Conservation (phyloP, 1,140 invertebrate genomes). For the Panulirus ornatus region DNA sequence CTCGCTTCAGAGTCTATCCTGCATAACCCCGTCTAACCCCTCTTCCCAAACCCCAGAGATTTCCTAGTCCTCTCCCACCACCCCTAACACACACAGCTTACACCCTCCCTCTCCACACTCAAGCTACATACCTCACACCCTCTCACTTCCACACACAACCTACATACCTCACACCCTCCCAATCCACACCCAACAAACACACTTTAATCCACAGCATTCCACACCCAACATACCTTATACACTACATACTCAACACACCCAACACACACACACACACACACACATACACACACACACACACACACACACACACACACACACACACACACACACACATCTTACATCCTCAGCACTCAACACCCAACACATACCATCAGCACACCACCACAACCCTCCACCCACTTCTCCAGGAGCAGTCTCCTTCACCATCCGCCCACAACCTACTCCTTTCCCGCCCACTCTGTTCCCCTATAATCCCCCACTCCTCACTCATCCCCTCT, state of each 20-base stretch:
- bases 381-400: background rate
- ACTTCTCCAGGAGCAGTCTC: background rate
- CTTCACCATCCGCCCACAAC: background rate
- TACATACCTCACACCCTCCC: no score
- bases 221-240: no score
- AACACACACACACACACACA: background rate
- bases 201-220: no score
- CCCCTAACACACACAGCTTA: no score
- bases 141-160: no score
- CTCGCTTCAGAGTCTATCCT: no score
- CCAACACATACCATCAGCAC: background rate
- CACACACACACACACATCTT: background rate
- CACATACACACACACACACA: background rate
- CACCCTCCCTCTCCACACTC: no score
- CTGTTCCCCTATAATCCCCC: background rate
- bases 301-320: background rate
- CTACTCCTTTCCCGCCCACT: background rate
- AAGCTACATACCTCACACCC: background rate
- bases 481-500: background rate
- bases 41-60: no score
- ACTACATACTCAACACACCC: no score
- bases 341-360: background rate
- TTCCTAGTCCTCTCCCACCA: no score
- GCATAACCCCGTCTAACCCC: no score
- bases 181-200: no score